Conservation (phyloP, 2,888 invertebrate genomes). For the Erebia aethiops region DNA sequence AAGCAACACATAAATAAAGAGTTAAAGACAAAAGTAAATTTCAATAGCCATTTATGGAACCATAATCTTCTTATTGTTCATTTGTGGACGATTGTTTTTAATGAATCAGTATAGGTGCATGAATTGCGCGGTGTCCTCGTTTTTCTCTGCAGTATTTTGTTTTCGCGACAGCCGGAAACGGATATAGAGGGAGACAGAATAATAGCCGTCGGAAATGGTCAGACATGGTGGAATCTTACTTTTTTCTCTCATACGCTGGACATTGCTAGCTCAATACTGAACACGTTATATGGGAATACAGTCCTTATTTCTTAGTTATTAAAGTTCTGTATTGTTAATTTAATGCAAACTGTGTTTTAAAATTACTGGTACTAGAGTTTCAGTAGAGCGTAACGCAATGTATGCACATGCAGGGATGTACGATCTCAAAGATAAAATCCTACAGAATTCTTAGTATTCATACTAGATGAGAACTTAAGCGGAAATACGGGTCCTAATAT, state of each 20-base stretch:
- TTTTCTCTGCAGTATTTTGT: slow-evolving; percentile 75
- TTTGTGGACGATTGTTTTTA: slow-evolving; percentile 48
- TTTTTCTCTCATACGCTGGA: slow-evolving; percentile 75
- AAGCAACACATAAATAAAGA: slow-evolving; percentile 26
- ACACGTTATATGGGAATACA: slow-evolving; percentile 42
- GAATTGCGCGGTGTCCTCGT: slow-evolving; percentile 48
- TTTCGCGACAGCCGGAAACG: slow-evolving; percentile 80
- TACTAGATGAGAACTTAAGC: slow-evolving; percentile 28
- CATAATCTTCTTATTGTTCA: slow-evolving; percentile 46
- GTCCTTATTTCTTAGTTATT: slow-evolving; percentile 38
- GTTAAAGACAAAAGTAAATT: slow-evolving; percentile 30
- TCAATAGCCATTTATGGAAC: slow-evolving; percentile 44
- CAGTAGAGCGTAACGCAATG: slow-evolving; percentile 55
- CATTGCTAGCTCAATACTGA: slow-evolving; percentile 69
- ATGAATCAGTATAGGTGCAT: slow-evolving; percentile 46
- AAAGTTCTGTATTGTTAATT: slow-evolving; percentile 39
- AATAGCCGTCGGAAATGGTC: slow-evolving; percentile 83
- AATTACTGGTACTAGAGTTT: slow-evolving; percentile 52
- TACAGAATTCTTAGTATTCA: slow-evolving; percentile 37
- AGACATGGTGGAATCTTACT: slow-evolving; percentile 78
- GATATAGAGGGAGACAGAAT: slow-evolving; percentile 83
- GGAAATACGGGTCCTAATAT: slow-evolving; percentile 26
- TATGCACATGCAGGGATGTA: slow-evolving; percentile 50
- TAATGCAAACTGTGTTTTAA: slow-evolving; percentile 41
- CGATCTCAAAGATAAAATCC: slow-evolving; percentile 45